Conservation (phyloP, 92 coral and sea anemone genomes). For the Zoanthus sociatus region DNA sequence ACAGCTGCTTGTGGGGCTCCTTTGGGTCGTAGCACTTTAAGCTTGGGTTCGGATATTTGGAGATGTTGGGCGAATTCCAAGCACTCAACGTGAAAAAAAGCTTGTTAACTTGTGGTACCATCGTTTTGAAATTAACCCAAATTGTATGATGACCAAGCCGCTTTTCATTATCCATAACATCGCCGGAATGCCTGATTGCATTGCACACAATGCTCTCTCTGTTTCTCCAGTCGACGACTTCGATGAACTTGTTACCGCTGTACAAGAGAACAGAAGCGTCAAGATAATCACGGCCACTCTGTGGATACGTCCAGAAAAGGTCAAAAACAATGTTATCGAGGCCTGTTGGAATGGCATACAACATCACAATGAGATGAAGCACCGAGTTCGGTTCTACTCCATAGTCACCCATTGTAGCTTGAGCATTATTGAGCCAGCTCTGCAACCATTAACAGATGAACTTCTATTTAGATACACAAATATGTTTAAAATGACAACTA, state of each 20-base stretch:
- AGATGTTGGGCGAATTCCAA: slow-evolving; percentile 89
- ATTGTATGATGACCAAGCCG: slow-evolving; percentile 90
- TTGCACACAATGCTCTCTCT: slow-evolving; percentile 22
- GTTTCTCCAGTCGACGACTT: slow-evolving; percentile 64
- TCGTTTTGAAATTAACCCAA: slow-evolving; percentile 70
- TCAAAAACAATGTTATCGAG: slow-evolving; percentile 92
- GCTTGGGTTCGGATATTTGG: slow-evolving; percentile 86
- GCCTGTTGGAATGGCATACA: slow-evolving; percentile 81
- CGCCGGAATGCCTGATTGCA: slow-evolving; percentile 89
- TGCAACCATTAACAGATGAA: slow-evolving; percentile 3
- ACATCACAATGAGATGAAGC: slow-evolving; percentile 82
- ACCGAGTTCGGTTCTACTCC: slow-evolving; percentile 79
- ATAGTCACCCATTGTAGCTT: slow-evolving; percentile 73
- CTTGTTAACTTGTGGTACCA: slow-evolving; percentile 72
- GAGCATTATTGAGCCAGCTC: slow-evolving; percentile 43
- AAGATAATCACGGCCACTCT: slow-evolving; percentile 63
- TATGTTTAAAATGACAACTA: too few species aligned
- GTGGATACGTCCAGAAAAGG: slow-evolving; percentile 93
- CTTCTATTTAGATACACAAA: background rate
- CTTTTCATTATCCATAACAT: slow-evolving; percentile 68
- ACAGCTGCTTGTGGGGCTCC: slow-evolving; percentile 83
- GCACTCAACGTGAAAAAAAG: slow-evolving; percentile 95
- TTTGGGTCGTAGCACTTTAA: slow-evolving; percentile 84
- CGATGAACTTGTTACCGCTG: slow-evolving; percentile 62
- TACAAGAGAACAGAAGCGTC: slow-evolving; percentile 94